These are phyloP conservation scores for Adelosebastes latens DNA, from an alignment of 2,797 vertebrate genomes.

Conservation along the genomic window DNA sequence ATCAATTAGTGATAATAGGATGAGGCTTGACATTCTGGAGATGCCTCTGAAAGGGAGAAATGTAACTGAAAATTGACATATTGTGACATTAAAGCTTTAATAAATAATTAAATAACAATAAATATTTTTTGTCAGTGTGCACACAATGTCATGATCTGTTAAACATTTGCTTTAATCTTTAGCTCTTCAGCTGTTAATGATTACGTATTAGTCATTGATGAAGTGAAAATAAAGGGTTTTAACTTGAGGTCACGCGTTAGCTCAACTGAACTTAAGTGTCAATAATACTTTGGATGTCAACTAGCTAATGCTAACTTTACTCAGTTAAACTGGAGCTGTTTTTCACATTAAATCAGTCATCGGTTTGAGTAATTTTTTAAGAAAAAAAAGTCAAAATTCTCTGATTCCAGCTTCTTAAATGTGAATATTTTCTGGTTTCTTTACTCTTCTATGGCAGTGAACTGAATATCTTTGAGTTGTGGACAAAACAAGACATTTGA, in stretches of 20 bases:
- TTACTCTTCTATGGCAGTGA: too few relatives aligned
- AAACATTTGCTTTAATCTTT: neutral
- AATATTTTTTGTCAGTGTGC: neutral
- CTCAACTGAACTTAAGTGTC: neutral
- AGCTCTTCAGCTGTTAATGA: neutral
- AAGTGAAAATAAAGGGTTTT: neutral
- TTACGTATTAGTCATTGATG: neutral
- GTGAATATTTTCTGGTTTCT: too few relatives aligned
- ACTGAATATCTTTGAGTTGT: too few relatives aligned
- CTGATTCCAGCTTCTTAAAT: too few relatives aligned
- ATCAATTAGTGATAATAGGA: constrained; percentile 80
- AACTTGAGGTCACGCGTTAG: neutral
- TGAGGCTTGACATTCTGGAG: constrained; percentile 59
- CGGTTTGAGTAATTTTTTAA: too few relatives aligned
- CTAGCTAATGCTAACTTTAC: neutral
- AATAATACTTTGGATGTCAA: neutral
- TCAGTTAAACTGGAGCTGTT: neutral
- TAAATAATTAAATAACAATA: neutral
- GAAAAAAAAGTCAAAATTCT: too few relatives aligned
- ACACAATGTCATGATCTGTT: neutral
- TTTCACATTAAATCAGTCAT: neutral
- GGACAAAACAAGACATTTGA: too few relatives aligned
- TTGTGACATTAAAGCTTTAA: neutral
- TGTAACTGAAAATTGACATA: neutral
- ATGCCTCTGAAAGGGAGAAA: constrained; percentile 25